These are phyloP conservation scores for Protophormia terraenovae DNA, from an alignment of 2,888 invertebrate genomes.

Conservation along the genomic window DNA sequence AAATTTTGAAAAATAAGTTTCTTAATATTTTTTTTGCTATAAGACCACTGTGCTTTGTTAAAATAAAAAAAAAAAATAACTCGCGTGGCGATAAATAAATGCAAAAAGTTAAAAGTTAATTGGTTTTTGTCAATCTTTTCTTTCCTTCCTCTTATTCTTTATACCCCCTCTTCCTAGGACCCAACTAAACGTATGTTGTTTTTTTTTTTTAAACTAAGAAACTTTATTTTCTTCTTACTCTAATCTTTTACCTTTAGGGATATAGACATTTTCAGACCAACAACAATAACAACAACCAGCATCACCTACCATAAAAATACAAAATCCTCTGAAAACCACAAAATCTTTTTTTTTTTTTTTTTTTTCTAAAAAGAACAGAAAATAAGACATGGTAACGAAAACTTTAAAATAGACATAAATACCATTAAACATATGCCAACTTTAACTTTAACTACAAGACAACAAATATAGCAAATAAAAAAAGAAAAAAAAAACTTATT, in stretches of 20 bases:
- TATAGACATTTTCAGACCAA: slow-evolving; percentile 54
- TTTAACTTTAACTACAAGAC: slow-evolving; percentile 25
- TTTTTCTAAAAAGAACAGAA: too few species aligned
- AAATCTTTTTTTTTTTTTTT: too few species aligned
- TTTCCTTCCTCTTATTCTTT: background rate
- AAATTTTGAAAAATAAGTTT: background rate
- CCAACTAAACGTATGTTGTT: slow-evolving; percentile 20
- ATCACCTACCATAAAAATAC: background rate
- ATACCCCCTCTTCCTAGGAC: background rate
- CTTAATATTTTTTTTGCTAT: background rate
- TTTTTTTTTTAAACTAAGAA: slow-evolving; percentile 49
- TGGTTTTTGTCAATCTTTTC: slow-evolving; percentile 68
- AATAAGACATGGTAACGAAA: slow-evolving; percentile 41
- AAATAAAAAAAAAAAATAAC: background rate
- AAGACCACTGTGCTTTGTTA: slow-evolving; percentile 27
- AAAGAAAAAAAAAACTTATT: slow-evolving; percentile 10
- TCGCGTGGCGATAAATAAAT: slow-evolving; percentile 67
- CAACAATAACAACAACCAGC: slow-evolving; percentile 16
- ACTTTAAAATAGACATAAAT: slow-evolving; percentile 68
- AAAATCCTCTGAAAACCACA: slow-evolving; percentile 13
- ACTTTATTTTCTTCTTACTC: slow-evolving; percentile 44
- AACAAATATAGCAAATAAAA: background rate
- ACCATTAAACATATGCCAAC: slow-evolving; percentile 67
- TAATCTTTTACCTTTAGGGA: slow-evolving; percentile 60
- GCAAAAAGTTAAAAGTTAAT: slow-evolving; percentile 68